Conservation (phyloP, 1,140 invertebrate species). For the Drosophila willistoni region DNA sequence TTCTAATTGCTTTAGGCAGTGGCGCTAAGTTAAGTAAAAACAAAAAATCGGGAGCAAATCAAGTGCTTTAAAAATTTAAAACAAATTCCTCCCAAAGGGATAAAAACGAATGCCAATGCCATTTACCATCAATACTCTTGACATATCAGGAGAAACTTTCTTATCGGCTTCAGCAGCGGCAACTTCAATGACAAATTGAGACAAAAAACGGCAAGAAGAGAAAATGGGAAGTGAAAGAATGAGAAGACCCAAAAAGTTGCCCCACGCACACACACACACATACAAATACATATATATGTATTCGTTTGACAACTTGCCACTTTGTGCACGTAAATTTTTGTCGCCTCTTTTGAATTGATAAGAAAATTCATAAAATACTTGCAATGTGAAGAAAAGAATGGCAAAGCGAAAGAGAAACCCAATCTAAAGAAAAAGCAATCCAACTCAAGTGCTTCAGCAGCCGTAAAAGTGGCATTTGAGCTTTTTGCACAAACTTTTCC, state of each 20-base stretch:
- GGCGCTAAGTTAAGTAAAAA: neutral
- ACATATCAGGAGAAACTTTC: constrained; percentile 74
- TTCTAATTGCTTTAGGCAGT: constrained; percentile 30
- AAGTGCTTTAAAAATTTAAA: neutral
- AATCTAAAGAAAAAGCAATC: constrained; percentile 55
- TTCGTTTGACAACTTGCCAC: constrained; percentile 74
- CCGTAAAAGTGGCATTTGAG: constrained; percentile 80
- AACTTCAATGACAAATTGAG: constrained; percentile 80
- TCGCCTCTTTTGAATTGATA: constrained; percentile 73
- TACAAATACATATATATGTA: constrained; percentile 22
- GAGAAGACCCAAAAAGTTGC: constrained; percentile 53
- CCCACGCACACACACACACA: constrained; percentile 40
- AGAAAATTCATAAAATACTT: constrained; percentile 79
- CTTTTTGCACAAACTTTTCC: constrained; percentile 59
- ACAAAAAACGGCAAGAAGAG: constrained; percentile 32
- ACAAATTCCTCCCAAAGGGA: constrained; percentile 9
- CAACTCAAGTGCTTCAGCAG: constrained; percentile 73
- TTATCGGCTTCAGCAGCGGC: constrained; percentile 69
- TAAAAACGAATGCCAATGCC: constrained; percentile 45
- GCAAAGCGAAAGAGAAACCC: neutral
- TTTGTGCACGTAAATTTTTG: constrained; percentile 78
- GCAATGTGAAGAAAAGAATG: constrained; percentile 22
- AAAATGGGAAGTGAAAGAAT: constrained; percentile 11
- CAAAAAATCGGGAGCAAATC: neutral
- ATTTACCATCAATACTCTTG: constrained; percentile 72